Conservation (phyloP, 2,888 invertebrate species). For the Arrhopalites spinosus region DNA sequence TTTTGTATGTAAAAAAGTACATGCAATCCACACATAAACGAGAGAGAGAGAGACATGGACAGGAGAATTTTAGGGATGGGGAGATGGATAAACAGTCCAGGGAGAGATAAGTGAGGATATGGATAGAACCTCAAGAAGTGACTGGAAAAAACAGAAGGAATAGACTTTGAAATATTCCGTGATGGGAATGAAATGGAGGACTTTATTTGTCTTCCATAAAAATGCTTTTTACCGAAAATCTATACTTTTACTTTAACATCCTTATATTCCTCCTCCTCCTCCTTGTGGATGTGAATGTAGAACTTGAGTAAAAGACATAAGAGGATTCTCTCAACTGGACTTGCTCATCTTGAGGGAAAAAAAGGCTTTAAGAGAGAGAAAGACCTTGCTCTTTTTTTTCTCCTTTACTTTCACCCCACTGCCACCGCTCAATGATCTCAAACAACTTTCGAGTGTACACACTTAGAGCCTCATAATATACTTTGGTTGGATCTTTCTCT, state of each 20-base stretch:
- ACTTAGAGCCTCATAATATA: no score
- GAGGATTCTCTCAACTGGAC: background rate
- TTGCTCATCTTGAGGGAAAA: background rate
- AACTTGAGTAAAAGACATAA: background rate
- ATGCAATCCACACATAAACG: no score
- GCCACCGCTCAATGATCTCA: background rate
- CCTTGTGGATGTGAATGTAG: conserved; percentile 23
- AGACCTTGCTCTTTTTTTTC: background rate
- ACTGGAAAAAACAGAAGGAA: background rate
- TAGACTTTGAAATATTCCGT: conserved; percentile 25
- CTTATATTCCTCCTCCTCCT: no score
- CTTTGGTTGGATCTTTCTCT: no score
- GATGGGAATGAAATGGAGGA: conserved; percentile 29
- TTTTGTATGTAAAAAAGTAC: no score
- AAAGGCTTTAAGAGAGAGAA: background rate
- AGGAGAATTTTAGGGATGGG: no score
- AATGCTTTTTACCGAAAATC: conserved; percentile 32
- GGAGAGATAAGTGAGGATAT: no score
- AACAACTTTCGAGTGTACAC: background rate
- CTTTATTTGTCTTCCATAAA: conserved; percentile 19
- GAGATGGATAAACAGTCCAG: no score
- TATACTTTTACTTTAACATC: conserved; percentile 13
- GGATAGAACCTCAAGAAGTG: background rate
- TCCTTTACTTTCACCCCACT: background rate
- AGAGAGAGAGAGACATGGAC: no score